Percentiles rank a stretch among this genome's conserved stretches.
These are phyloP conservation scores for Eledona agricola DNA, from an alignment of 2,888 invertebrate genomes.

Conservation along the genomic window DNA sequence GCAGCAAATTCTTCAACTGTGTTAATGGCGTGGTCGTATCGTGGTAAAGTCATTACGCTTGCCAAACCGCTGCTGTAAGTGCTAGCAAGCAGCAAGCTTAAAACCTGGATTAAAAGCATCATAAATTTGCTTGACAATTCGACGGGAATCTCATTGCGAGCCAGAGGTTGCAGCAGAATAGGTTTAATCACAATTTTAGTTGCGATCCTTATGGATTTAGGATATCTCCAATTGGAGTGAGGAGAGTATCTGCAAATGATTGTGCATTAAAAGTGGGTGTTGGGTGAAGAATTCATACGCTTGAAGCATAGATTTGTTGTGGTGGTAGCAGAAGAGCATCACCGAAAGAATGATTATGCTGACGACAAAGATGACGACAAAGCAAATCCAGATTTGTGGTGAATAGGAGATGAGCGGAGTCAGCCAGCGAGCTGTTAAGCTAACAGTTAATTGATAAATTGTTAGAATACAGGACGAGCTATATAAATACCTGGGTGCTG, in stretches of 20 bases:
- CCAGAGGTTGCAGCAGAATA: conserved; percentile 52
- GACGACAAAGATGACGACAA: conserved; percentile 64
- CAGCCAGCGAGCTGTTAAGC: conserved; percentile 69
- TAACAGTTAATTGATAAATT: conserved; percentile 46
- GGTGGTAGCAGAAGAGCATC: conserved; percentile 11
- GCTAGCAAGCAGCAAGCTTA: conserved; percentile 69
- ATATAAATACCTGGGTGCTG: conserved; percentile 71
- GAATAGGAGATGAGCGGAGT: conserved; percentile 71
- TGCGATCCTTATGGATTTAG: conserved; percentile 17
- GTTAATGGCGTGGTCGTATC: conserved; percentile 66
- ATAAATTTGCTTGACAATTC: conserved; percentile 55
- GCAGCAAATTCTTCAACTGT: conserved; percentile 69
- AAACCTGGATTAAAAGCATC: conserved; percentile 65
- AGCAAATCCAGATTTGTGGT: conserved; percentile 67
- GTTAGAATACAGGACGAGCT: no score
- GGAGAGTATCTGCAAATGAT: conserved; percentile 1
- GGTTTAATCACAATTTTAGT: conserved; percentile 43
- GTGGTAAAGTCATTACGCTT: conserved; percentile 73
- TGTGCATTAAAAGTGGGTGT: no score
- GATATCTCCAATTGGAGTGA: background rate
- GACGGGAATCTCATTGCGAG: conserved; percentile 39
- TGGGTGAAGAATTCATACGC: background rate
- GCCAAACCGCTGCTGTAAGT: conserved; percentile 74
- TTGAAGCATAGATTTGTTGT: background rate
- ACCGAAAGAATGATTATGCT: conserved; percentile 28